These are phyloP conservation scores for Anisognathus igniventris DNA, from an alignment of 2,797 vertebrate species.

Conservation along the genomic window DNA sequence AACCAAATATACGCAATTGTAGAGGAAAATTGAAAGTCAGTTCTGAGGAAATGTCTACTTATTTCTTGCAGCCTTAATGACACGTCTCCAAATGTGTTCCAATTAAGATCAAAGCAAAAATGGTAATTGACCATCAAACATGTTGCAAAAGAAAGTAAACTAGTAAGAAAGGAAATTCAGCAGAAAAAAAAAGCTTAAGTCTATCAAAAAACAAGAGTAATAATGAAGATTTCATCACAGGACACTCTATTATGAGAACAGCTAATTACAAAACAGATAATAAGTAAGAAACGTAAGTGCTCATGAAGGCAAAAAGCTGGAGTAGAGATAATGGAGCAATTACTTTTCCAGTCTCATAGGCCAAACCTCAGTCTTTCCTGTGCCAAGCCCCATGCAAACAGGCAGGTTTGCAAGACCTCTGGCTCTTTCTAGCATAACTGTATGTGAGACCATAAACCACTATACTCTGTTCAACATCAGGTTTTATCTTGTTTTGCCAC, in stretches of 20 bases:
- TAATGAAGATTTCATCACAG: constrained; percentile 52
- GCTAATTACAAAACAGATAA: constrained; percentile 61
- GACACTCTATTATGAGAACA: constrained; percentile 39
- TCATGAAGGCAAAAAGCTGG: constrained; percentile 34
- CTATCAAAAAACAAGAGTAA: constrained; percentile 46
- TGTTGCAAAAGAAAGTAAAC: constrained; percentile 57
- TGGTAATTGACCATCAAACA: constrained; percentile 65
- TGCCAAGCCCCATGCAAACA: background rate
- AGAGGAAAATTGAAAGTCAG: constrained; percentile 38
- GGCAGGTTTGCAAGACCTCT: background rate
- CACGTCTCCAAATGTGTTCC: constrained; percentile 49
- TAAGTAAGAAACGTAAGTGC: constrained; percentile 51
- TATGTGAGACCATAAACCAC: background rate
- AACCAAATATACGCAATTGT: background rate
- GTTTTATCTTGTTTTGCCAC: background rate
- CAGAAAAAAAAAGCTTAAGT: constrained; percentile 56
- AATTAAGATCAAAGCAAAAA: constrained; percentile 64
- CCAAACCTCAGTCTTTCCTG: background rate
- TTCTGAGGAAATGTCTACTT: constrained; percentile 36
- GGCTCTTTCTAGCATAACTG: background rate
- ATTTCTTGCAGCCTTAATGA: constrained; percentile 49
- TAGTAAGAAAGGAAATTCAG: constrained; percentile 49
- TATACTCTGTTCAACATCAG: background rate
- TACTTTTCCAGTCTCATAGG: constrained; percentile 37
- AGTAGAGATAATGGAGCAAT: constrained; percentile 49